A percentile compares a stretch with the other conserved stretches of the same genome.
These are phyloP conservation scores for Hetaerina americana DNA, from an alignment of 1,140 invertebrate species.

Conservation along the genomic window DNA sequence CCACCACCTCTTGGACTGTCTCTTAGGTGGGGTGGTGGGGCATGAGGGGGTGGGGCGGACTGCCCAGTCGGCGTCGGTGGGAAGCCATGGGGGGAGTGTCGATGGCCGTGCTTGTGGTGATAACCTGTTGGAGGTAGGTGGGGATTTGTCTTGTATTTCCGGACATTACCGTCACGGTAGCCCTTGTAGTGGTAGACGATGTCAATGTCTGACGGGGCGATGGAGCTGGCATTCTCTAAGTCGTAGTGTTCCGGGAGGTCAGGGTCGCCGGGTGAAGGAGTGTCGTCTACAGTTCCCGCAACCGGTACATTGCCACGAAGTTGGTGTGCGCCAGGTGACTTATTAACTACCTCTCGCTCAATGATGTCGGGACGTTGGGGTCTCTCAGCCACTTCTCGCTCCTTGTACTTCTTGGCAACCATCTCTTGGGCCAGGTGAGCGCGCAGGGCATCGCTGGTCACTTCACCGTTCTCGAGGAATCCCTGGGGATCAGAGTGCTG, in stretches of 20 bases:
- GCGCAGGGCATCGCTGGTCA: constrained; percentile 33
- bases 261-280: constrained; percentile 47
- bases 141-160: constrained; percentile 73
- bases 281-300: constrained; percentile 35
- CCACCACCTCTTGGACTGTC: constrained; percentile 9
- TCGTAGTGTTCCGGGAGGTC: constrained; percentile 93
- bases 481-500: constrained; percentile 17
- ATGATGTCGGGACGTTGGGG: constrained; percentile 75
- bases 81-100: constrained; percentile 57
- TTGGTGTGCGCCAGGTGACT: constrained; percentile 49
- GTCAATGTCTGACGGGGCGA: constrained; percentile 93
- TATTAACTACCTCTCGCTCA: constrained; percentile 73
- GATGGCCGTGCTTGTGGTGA: constrained; percentile 65
- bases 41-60: constrained; percentile 19
- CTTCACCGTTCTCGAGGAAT: constrained; percentile 51
- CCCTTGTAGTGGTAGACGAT: constrained; percentile 95
- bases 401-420: constrained; percentile 76
- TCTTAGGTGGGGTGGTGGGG: constrained; percentile 9
- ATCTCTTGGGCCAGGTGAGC: constrained; percentile 52
- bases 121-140: constrained; percentile 36
- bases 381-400: constrained; percentile 50
- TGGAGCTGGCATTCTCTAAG: constrained; percentile 91
- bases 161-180: constrained; percentile 60
- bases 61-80: constrained; percentile 38
- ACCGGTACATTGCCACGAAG: not conserved